These are phyloP conservation scores for Drosophila pseudotakahashii DNA, from an alignment of 2,888 invertebrate species.

Conservation along the genomic window DNA sequence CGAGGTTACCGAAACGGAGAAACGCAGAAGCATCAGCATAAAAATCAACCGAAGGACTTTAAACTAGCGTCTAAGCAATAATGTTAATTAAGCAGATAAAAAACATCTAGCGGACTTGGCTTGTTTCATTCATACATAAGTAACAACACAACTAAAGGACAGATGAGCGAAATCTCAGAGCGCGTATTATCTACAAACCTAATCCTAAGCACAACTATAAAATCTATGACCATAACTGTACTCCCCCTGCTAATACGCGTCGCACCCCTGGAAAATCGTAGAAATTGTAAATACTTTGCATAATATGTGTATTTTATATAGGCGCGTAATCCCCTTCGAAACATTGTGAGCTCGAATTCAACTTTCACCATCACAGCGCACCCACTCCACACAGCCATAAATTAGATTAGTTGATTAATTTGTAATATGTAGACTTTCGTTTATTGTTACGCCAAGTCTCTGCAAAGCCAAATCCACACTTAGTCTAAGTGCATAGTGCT, in stretches of 20 bases:
- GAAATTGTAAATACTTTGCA: slow-evolving; percentile 62
- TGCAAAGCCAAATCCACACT: slow-evolving; percentile 74
- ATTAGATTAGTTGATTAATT: slow-evolving; percentile 42
- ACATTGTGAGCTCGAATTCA: slow-evolving; percentile 20
- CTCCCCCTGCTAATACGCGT: slow-evolving; percentile 41
- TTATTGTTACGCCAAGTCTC: slow-evolving; percentile 54
- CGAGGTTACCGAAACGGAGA: slow-evolving; percentile 39
- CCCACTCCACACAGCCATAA: slow-evolving; percentile 65
- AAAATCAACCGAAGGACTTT: slow-evolving; percentile 72
- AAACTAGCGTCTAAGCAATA: slow-evolving; percentile 68
- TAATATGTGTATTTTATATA: slow-evolving; percentile 30
- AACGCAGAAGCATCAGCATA: slow-evolving; percentile 47
- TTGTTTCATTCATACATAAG: slow-evolving; percentile 42
- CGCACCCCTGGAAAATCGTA: slow-evolving; percentile 23
- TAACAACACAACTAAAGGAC: slow-evolving; percentile 15
- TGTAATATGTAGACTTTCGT: slow-evolving; percentile 34
- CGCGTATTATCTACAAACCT: slow-evolving; percentile 31
- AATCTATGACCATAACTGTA: slow-evolving; percentile 11
- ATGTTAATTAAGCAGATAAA: slow-evolving; percentile 50
- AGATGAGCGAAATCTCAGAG: slow-evolving; percentile 47
- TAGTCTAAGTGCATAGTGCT: slow-evolving; percentile 57
- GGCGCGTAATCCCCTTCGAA: background rate
- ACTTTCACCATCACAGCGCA: slow-evolving; percentile 48
- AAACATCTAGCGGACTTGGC: slow-evolving; percentile 38
- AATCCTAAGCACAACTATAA: slow-evolving; percentile 19